Evolutionary conservation across 2,797 vertebrate species (phyloP), one percentile per base, ranked within the genome.

Genomic region (Dryobates pubescens): DNA sequence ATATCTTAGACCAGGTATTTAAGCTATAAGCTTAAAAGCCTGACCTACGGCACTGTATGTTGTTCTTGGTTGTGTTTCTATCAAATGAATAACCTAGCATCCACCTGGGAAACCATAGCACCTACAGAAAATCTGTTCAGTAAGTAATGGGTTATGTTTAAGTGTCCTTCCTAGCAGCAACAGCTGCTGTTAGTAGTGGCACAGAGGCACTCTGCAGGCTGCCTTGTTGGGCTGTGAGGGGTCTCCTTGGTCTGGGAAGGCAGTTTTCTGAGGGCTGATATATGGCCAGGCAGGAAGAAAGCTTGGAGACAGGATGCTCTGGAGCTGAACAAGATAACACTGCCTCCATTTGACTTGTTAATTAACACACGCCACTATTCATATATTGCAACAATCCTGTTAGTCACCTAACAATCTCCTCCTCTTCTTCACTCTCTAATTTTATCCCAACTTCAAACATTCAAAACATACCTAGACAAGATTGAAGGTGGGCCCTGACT

Each of bases 181-280:
- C 57, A 91, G 38, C 79, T 68, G 78, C 30, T 3, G 1, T 18
- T 61, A 43, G 17, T 13, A 59, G 56, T 14, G 38, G 58, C 67
- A 20, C 49, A 70, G 18, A 65, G 45, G 38, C 57, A 72, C 27
- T 41, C 47, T 64, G 53, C 57, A 74, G 81, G 15, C 59, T 91
- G 72, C 9, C 32, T 62, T 0, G 0, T 41, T 68, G 7, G 16
- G 47, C 51, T 70, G 14, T 29, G 29, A 71, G 41, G 12, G 4
- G 4, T 57, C 13, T 82, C 22, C 62, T 65, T 65, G 29, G 24
- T 74, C 38, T 43, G 13, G 6, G 13, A 80, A 14, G 13, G 41
- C 13, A 74, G 13, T 75, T 89, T 93, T 63, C 53, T 80, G 56
- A 69, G 18, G 51, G 20, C 22, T 59, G 19, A 27, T 72, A 30